These are phyloP conservation scores for Paragorgia papillata DNA, from an alignment of 92 coral and sea anemone species.

Conservation along the genomic window DNA sequence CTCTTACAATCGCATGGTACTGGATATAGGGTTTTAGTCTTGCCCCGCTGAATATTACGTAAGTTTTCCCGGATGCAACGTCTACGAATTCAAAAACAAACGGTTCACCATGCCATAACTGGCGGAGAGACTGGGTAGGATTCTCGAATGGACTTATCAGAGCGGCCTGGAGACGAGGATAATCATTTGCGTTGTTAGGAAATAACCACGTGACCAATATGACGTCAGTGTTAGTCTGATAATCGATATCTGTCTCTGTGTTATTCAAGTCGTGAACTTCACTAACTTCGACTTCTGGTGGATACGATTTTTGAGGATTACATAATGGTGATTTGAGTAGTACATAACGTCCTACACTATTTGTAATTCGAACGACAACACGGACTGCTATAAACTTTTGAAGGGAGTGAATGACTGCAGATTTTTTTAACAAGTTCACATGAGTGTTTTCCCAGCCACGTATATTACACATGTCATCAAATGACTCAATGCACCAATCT, in stretches of 20 bases:
- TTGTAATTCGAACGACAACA: constrained; percentile 9
- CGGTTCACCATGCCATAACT: constrained; percentile 87
- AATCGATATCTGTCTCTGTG: constrained; percentile 77
- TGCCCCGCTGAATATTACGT: constrained; percentile 66
- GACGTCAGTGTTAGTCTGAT: constrained; percentile 74
- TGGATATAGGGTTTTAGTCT: constrained; percentile 66
- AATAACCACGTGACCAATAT: constrained; percentile 74
- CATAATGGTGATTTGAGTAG: constrained; percentile 6
- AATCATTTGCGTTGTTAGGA: constrained; percentile 61
- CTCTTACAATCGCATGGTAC: constrained; percentile 78
- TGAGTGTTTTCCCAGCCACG: constrained; percentile 15
- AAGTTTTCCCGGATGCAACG: constrained; percentile 63
- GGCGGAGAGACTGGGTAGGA: constrained; percentile 35
- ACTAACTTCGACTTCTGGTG: constrained; percentile 55
- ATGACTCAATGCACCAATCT: constrained; percentile 89
- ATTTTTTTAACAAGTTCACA: neutral
- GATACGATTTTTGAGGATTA: constrained; percentile 9
- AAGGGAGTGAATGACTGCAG: constrained; percentile 26
- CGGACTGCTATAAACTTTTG: constrained; percentile 7
- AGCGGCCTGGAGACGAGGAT: constrained; percentile 80
- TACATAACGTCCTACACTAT: constrained; percentile 7
- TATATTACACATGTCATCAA: constrained; percentile 73
- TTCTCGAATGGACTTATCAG: constrained; percentile 68
- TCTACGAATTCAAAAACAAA: constrained; percentile 71
- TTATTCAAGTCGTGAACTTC: constrained; percentile 30